These are phyloP conservation scores for Pseudotriccus pelzelni DNA, from an alignment of 2,797 vertebrate genomes.

Conservation along the genomic window DNA sequence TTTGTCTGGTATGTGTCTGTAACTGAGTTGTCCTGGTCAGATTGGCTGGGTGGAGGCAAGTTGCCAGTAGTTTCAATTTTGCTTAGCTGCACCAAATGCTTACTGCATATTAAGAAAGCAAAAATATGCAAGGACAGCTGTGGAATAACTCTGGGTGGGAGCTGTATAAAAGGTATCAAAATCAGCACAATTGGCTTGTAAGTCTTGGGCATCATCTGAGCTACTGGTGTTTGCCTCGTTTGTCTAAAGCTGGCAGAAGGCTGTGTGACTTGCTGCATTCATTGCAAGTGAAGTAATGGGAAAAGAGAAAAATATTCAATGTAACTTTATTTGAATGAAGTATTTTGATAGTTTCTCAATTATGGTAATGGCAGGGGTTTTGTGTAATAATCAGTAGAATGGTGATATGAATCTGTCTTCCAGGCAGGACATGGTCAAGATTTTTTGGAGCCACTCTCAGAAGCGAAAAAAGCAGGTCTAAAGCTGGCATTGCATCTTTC, in stretches of 20 bases:
- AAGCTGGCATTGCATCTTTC: conserved; percentile 93
- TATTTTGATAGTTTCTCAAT: not conserved
- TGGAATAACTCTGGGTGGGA: not conserved
- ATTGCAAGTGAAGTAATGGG: not conserved
- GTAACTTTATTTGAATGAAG: not conserved
- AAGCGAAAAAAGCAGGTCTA: conserved; percentile 88
- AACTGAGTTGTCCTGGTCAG: not conserved
- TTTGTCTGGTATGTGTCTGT: not conserved
- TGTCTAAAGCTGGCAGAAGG: not conserved
- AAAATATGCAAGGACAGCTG: not conserved
- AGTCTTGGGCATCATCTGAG: not conserved
- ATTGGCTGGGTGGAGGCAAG: not conserved
- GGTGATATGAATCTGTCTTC: conserved; percentile 26
- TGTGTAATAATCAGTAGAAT: not conserved
- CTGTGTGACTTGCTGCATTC: not conserved
- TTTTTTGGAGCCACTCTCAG: conserved; percentile 86
- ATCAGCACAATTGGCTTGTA: not conserved
- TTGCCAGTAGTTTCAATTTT: not conserved
- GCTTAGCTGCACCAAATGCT: not conserved
- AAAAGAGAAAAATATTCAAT: not conserved
- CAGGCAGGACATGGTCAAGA: conserved; percentile 89
- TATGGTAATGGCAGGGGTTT: not conserved
- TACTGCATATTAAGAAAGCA: not conserved
- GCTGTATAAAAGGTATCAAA: not conserved
- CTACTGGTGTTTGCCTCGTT: not conserved